phyloP scores from a whole-genome alignment of 2,888 invertebrate genomes.

The Trypoxylon attenuatum region DNA sequence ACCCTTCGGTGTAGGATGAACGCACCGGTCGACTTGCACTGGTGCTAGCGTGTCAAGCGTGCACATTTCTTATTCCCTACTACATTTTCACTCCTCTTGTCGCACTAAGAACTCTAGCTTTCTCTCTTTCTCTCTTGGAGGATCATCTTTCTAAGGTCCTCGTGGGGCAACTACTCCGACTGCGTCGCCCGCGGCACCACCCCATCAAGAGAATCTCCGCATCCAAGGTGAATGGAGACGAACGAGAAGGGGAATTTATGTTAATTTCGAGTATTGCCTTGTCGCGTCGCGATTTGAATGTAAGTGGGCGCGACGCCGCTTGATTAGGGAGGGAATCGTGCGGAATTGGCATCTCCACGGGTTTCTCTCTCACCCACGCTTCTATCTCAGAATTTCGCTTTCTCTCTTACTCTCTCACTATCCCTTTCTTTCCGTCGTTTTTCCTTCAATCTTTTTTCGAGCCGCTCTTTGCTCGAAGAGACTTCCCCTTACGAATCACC shows the following conservation, averaged over 20 bases:
- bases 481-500: no score
- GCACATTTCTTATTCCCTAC: no score
- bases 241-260: slow-evolving; percentile 25
- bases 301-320: slow-evolving; percentile 11
- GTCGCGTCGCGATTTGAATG: slow-evolving; percentile 11
- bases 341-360: neutral
- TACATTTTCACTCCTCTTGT: no score
- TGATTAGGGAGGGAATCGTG: slow-evolving; percentile 20
- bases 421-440: neutral
- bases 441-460: neutral
- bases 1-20: no score
- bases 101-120: no score
- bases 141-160: no score
- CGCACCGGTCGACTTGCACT: no score
- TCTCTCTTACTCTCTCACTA: neutral
- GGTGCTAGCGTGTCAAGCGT: no score
- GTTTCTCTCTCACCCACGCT: neutral
- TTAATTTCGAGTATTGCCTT: slow-evolving; percentile 34
- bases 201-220: neutral
- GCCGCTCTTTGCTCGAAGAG: neutral
- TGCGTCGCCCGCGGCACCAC: neutral
- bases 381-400: neutral
- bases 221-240: slow-evolving; percentile 10
- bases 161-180: no score
- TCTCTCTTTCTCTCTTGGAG: no score